phyloP scores from a whole-genome alignment of 2,888 invertebrate species.

The Brachynemurus nebulosus region DNA sequence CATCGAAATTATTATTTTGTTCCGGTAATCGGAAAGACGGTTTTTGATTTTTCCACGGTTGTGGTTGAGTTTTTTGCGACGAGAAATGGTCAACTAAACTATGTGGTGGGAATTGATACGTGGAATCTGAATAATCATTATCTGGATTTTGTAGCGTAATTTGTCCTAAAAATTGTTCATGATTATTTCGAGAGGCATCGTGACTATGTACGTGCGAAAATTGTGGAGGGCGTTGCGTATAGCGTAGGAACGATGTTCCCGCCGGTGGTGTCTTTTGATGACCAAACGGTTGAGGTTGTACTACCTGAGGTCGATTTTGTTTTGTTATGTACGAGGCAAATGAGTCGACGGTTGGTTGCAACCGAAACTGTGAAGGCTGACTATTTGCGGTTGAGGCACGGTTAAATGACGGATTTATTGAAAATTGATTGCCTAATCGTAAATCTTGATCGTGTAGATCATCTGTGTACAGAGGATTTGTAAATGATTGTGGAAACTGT shows the following conservation, averaged over 20 bases:
- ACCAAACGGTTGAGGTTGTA: slow-evolving; percentile 21
- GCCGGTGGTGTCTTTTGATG: slow-evolving; percentile 33
- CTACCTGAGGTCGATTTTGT: slow-evolving; percentile 8
- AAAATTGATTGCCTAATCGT: neutral
- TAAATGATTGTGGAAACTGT: neutral
- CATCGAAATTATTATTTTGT: slow-evolving; percentile 23
- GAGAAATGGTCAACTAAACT: slow-evolving; percentile 17
- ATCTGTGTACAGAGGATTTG: neutral
- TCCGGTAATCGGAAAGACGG: slow-evolving; percentile 14
- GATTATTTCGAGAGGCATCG: slow-evolving; percentile 43
- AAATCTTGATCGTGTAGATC: neutral
- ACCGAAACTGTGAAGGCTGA: neutral
- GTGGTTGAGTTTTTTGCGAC: slow-evolving; percentile 3
- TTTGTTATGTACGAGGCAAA: neutral
- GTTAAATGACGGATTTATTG: neutral
- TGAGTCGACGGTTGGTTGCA: neutral
- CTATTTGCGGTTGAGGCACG: neutral
- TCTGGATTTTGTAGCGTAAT: slow-evolving; percentile 43
- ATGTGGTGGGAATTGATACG: slow-evolving; percentile 15
- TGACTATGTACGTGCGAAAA: slow-evolving; percentile 39
- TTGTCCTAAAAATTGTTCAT: slow-evolving; percentile 48
- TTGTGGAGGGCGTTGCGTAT: slow-evolving; percentile 41
- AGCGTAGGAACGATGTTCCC: slow-evolving; percentile 35
- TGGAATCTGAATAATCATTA: slow-evolving; percentile 8
- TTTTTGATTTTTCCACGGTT: slow-evolving; percentile 11